These are phyloP conservation scores for Crenichthys baileyi DNA, from an alignment of 2,797 vertebrate species.

Conservation along the genomic window DNA sequence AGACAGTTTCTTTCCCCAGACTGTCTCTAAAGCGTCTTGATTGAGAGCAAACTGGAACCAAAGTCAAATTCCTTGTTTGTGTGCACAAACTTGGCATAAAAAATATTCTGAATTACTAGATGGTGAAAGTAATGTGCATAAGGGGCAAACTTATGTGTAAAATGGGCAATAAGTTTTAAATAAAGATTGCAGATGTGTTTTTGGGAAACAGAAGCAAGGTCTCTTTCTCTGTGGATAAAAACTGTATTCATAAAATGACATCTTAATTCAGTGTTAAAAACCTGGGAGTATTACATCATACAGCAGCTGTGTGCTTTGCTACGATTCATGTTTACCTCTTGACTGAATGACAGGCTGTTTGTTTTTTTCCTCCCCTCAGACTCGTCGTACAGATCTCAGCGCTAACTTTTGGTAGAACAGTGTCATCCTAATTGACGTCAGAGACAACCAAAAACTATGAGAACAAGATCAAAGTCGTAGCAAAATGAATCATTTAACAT, in stretches of 20 bases:
- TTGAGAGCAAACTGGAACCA: neutral
- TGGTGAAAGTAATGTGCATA: neutral
- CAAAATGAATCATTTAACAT: conserved; percentile 15
- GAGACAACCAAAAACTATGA: neutral
- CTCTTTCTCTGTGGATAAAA: neutral
- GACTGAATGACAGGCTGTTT: conserved; percentile 3
- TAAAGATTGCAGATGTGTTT: neutral
- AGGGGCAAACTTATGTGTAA: neutral
- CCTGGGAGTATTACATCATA: conserved; percentile 9
- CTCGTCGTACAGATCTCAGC: conserved; percentile 11
- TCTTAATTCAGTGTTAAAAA: conserved; percentile 4
- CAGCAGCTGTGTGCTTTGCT: neutral
- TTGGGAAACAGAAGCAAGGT: neutral
- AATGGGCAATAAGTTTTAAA: neutral
- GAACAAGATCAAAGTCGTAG: conserved; percentile 4
- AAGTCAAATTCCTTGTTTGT: neutral
- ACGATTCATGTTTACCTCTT: conserved; percentile 7
- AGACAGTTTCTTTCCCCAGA: neutral
- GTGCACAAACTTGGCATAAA: neutral
- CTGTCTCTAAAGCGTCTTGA: neutral
- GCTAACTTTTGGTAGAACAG: neutral
- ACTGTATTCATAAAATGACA: neutral
- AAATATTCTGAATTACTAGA: neutral
- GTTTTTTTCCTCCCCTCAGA: neutral
- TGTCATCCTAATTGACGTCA: conserved; percentile 3